These are phyloP conservation scores for Leistus spinibarbis DNA, from an alignment of 2,888 invertebrate genomes.

Conservation along the genomic window DNA sequence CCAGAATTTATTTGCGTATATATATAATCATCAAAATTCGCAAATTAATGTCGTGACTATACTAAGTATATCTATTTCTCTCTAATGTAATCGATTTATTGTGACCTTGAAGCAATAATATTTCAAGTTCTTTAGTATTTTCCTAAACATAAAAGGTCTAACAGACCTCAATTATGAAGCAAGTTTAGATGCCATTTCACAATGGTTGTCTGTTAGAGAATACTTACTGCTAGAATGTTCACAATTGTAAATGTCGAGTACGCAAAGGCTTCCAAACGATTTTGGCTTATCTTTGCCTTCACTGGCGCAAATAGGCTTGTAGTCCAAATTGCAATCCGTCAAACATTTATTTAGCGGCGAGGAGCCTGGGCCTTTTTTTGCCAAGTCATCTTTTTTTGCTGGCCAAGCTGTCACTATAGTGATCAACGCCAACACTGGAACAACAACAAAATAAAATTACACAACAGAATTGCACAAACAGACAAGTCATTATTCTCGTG, in stretches of 20 bases:
- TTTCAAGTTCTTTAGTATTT: too few species aligned
- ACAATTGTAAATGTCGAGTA: slow-evolving; percentile 69
- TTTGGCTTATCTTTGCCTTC: slow-evolving; percentile 61
- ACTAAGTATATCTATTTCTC: too few species aligned
- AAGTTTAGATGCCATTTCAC: too few species aligned
- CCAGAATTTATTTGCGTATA: too few species aligned
- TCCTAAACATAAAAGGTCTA: too few species aligned
- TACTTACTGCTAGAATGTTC: slow-evolving; percentile 68
- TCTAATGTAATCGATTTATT: too few species aligned
- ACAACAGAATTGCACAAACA: not conserved
- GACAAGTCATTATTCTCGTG: not conserved
- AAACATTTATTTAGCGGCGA: slow-evolving; percentile 60
- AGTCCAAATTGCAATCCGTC: slow-evolving; percentile 61
- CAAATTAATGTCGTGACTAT: too few species aligned
- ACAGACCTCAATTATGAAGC: too few species aligned
- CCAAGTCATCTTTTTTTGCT: slow-evolving; percentile 12
- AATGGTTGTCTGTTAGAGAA: not conserved
- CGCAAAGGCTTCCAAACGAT: slow-evolving; percentile 69
- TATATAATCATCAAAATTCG: too few species aligned
- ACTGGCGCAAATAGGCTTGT: slow-evolving; percentile 69
- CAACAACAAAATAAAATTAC: not conserved
- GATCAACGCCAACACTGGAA: slow-evolving; percentile 11
- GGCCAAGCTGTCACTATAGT: slow-evolving; percentile 3
- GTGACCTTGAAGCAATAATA: too few species aligned
- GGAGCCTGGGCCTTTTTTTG: slow-evolving; percentile 16